These are phyloP conservation scores for Gila robusta DNA, from an alignment of 2,797 vertebrate genomes.

Conservation along the genomic window DNA sequence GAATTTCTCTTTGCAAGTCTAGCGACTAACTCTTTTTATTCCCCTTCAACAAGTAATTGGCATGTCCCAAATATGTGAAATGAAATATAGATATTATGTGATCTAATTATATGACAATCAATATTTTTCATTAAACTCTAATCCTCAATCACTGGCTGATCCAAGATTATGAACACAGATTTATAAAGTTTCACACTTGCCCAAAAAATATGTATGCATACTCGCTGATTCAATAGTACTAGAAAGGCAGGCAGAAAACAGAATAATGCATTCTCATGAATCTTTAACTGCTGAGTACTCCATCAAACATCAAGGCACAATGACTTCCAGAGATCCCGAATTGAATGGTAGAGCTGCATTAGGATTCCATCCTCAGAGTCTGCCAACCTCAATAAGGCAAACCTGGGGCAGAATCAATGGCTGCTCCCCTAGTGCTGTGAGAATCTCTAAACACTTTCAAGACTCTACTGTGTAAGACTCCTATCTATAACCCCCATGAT, in stretches of 20 bases:
- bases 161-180: background rate
- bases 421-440: conserved; percentile 59
- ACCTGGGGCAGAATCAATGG: conserved; percentile 70
- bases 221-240: background rate
- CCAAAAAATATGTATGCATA: background rate
- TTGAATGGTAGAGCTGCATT: conserved; percentile 45
- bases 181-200: conserved; percentile 1
- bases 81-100: background rate
- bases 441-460: conserved; percentile 64
- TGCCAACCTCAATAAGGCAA: conserved; percentile 65
- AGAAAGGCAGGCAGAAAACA: conserved; percentile 4
- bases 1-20: conserved; percentile 23
- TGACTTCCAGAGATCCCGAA: conserved; percentile 4
- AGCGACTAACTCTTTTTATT: conserved; percentile 51
- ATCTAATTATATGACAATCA: conserved; percentile 14
- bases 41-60: conserved; percentile 47
- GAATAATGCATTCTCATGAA: conserved; percentile 46
- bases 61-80: conserved; percentile 25
- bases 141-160: conserved; percentile 8
- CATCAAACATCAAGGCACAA: conserved; percentile 29
- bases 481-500: conserved; percentile 73
- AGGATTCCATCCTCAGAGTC: conserved; percentile 61
- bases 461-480: conserved; percentile 63
- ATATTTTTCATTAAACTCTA: conserved; percentile 8
- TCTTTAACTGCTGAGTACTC: conserved; percentile 30